phyloP scores from a whole-genome alignment of 2,888 invertebrate species.

The Euproctis similis region DNA sequence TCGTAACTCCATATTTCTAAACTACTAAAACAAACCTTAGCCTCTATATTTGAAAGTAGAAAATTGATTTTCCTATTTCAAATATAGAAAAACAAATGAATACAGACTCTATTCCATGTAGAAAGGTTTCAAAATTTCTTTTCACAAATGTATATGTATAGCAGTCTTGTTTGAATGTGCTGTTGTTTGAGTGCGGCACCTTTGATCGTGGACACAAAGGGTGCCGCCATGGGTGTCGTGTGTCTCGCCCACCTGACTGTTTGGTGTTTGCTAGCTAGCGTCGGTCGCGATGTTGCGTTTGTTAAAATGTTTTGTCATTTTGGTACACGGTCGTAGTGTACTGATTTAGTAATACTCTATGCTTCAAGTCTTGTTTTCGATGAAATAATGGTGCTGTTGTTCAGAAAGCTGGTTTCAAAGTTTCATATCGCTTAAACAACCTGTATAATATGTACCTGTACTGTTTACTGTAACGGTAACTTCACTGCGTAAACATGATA shows the following conservation, averaged over 20 bases:
- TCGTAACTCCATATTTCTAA: slow-evolving; percentile 12
- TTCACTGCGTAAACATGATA: too few species aligned
- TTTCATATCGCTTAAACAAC: too few species aligned
- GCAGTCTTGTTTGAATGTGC: slow-evolving; percentile 22
- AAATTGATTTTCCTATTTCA: too few species aligned
- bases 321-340: too few species aligned
- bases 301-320: too few species aligned
- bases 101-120: slow-evolving; percentile 1
- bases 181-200: slow-evolving; percentile 60
- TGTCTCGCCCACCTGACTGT: slow-evolving; percentile 70
- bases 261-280: slow-evolving; percentile 35
- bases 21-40: slow-evolving; percentile 1
- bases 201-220: slow-evolving; percentile 65
- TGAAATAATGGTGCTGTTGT: too few species aligned
- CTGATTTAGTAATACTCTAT: too few species aligned
- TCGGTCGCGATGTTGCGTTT: slow-evolving; percentile 19
- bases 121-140: neutral
- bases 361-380: too few species aligned
- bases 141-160: slow-evolving; percentile 2
- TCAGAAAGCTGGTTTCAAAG: too few species aligned
- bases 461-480: too few species aligned
- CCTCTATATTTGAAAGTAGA: too few species aligned
- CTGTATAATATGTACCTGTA: too few species aligned
- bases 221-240: slow-evolving; percentile 64
- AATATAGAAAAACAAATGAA: neutral